These are phyloP conservation scores for Palaemon carinicauda DNA, from an alignment of 1,140 invertebrate species.

Conservation along the genomic window DNA sequence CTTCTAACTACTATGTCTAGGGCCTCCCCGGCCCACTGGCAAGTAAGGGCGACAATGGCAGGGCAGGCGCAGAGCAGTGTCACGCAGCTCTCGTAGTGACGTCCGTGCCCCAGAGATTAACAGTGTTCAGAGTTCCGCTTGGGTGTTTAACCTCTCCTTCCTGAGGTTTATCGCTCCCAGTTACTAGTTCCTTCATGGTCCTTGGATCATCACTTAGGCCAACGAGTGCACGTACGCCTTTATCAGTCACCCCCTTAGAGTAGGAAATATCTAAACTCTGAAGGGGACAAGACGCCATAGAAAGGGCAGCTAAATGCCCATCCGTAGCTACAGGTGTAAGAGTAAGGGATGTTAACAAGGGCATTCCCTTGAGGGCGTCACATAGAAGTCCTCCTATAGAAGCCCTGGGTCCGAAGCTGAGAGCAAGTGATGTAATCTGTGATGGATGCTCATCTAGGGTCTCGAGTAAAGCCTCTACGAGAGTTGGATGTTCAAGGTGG, in stretches of 20 bases:
- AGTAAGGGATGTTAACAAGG: slow-evolving; percentile 2
- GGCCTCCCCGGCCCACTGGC: slow-evolving; percentile 39
- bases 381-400: not conserved
- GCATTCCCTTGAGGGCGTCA: slow-evolving; percentile 12
- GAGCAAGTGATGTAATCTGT: slow-evolving; percentile 24
- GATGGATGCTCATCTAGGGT: slow-evolving; percentile 13
- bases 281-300: slow-evolving; percentile 14
- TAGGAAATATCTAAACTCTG: slow-evolving; percentile 26
- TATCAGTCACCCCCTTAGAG: slow-evolving; percentile 29
- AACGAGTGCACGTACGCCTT: slow-evolving; percentile 27
- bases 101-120: slow-evolving; percentile 42
- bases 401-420: slow-evolving; percentile 25
- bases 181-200: not conserved
- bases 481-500: slow-evolving; percentile 37
- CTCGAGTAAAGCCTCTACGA: slow-evolving; percentile 31
- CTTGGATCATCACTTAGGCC: not conserved
- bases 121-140: not conserved
- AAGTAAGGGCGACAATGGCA: slow-evolving; percentile 18
- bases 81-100: slow-evolving; percentile 33
- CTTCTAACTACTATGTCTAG: slow-evolving; percentile 26
- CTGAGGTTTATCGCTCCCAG: not conserved
- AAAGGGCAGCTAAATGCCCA: slow-evolving; percentile 18
- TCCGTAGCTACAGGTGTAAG: slow-evolving; percentile 40
- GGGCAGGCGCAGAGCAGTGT: slow-evolving; percentile 17
- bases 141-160: not conserved